phyloP scores from a whole-genome alignment of 2,888 invertebrate genomes.

The Apomyelois bistriatella region DNA sequence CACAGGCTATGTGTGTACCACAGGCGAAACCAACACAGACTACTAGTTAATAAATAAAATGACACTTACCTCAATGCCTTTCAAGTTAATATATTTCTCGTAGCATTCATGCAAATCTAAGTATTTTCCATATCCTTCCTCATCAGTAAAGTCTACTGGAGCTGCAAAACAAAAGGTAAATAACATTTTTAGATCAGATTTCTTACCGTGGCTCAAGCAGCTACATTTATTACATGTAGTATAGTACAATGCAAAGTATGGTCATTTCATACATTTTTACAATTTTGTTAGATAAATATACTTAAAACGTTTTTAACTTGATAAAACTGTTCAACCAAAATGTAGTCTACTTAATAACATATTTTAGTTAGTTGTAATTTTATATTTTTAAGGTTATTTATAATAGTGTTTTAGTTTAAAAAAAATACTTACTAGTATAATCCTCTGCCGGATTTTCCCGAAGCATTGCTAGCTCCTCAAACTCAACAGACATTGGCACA shows the following conservation, averaged over 20 bases:
- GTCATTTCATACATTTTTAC: no score
- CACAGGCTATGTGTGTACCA: no score
- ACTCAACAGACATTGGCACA: slow-evolving; percentile 98
- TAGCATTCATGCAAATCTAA: slow-evolving; percentile 98
- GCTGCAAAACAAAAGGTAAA: slow-evolving; percentile 58
- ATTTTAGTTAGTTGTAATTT: background rate
- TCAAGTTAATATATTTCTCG: slow-evolving; percentile 96
- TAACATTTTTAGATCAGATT: background rate
- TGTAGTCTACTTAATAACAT: background rate
- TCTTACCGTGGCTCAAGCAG: no score
- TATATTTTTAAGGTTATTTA: background rate
- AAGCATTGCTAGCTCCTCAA: slow-evolving; percentile 94
- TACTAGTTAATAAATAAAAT: background rate
- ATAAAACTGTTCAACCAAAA: no score
- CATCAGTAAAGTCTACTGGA: slow-evolving; percentile 98
- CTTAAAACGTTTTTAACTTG: no score
- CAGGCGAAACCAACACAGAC: no score
- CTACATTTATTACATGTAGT: no score
- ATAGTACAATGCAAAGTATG: no score
- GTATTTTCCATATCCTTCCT: slow-evolving; percentile 99
- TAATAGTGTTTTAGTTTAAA: background rate
- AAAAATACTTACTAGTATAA: slow-evolving; percentile 80
- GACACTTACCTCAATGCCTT: slow-evolving; percentile 90
- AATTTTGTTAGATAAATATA: no score
- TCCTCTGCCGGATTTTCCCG: slow-evolving; percentile 94